Percentiles rank a stretch among this genome's conserved stretches.
Evolutionary conservation across 1,140 invertebrate species (phyloP).

Genomic region (Dysdera silvatica): DNA sequence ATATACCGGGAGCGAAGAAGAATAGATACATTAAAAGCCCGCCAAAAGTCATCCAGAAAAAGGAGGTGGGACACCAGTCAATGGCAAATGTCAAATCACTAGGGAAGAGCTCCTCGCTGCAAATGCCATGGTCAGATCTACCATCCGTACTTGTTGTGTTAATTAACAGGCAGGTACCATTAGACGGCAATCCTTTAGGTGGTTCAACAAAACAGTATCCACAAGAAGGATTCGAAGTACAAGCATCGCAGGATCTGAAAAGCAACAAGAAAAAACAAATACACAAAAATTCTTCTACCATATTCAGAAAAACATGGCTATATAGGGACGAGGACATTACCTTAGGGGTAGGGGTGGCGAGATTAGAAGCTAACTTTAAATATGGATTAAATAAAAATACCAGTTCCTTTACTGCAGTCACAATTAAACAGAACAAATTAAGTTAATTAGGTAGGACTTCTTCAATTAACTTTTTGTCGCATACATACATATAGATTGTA

Average conservation of each 20-base stretch:
- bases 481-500: background rate
- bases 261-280: background rate
- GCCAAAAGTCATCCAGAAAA: slow-evolving; percentile 49
- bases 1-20: slow-evolving; percentile 50
- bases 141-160: background rate
- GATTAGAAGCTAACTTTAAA: too few relatives aligned
- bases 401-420: too few relatives aligned
- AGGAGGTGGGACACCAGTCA: slow-evolving; percentile 49
- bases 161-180: slow-evolving; percentile 20
- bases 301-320: too few relatives aligned
- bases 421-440: too few relatives aligned
- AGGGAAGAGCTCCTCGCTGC: background rate
- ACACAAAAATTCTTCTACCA: too few relatives aligned
- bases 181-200: background rate
- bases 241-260: slow-evolving; percentile 46
- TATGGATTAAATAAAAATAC: too few relatives aligned
- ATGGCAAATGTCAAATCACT: slow-evolving; percentile 41
- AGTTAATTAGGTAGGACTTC: background rate
- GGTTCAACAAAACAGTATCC: slow-evolving; percentile 47
- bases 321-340: too few relatives aligned
- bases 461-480: background rate
- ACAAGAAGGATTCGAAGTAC: slow-evolving; percentile 44
- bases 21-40: slow-evolving; percentile 50
- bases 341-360: too few relatives aligned
- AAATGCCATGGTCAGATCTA: background rate